A percentile compares a stretch with the other conserved stretches of the same genome.
phyloP scores from a whole-genome alignment of 2,113 vertebrate genomes.

The Gobio gobio region DNA sequence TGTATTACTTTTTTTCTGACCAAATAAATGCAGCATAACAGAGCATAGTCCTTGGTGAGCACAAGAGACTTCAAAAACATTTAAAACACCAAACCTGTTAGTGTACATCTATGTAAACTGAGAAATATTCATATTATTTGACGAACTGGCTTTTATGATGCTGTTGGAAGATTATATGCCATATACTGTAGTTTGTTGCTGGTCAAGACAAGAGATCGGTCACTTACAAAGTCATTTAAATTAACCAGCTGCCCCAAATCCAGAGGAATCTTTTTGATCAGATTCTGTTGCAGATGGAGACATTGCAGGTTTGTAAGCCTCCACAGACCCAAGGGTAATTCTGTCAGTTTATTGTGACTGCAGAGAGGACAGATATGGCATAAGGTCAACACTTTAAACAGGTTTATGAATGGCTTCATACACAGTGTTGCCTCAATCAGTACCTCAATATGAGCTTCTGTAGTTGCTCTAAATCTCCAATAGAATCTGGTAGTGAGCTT shows the following conservation, averaged over 20 bases:
- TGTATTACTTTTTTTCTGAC: too few species aligned
- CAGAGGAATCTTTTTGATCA: constrained; percentile 80
- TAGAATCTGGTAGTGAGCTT: constrained; percentile 80
- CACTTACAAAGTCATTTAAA: constrained; percentile 88
- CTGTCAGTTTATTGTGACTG: constrained; percentile 89
- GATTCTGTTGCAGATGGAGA: constrained; percentile 88
- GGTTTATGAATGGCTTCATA: too few species aligned
- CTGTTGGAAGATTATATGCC: not conserved
- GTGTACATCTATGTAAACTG: constrained; percentile 1
- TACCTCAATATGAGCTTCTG: constrained; percentile 81
- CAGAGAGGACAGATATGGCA: constrained; percentile 36
- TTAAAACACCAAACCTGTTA: not conserved
- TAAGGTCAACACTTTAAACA: not conserved
- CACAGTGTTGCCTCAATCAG: not conserved
- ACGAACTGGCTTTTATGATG: not conserved
- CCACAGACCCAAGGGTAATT: constrained; percentile 81
- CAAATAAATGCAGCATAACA: too few species aligned
- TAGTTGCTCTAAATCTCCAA: constrained; percentile 87
- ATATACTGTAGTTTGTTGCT: not conserved
- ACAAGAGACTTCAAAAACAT: not conserved
- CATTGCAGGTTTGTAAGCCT: constrained; percentile 79
- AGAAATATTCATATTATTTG: not conserved
- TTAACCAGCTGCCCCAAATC: constrained; percentile 81
- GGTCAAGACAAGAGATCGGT: not conserved
- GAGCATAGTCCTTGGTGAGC: too few species aligned